Percentiles rank a stretch among this genome's conserved stretches.
phyloP scores from a whole-genome alignment of 2,888 invertebrate species.

The Pherbina coryleti region DNA sequence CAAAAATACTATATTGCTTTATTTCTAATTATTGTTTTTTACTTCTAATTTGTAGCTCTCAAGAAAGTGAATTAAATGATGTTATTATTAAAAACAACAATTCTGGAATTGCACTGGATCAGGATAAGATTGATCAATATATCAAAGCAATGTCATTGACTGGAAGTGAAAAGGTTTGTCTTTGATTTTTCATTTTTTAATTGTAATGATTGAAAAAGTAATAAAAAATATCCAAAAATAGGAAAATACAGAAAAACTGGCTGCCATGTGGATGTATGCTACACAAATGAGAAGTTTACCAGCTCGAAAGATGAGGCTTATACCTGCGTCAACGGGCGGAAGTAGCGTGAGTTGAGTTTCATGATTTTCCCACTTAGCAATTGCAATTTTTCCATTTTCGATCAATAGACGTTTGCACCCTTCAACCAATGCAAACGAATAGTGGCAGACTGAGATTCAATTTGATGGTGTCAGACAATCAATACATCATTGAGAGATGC shows the following conservation, averaged over 20 bases:
- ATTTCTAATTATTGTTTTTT: no score
- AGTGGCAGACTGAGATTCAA: neutral
- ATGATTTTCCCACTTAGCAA: neutral
- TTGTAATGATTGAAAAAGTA: neutral
- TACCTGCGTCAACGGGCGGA: constrained; percentile 62
- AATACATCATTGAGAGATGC: no score
- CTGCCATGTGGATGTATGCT: constrained; percentile 65
- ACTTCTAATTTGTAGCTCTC: constrained; percentile 40
- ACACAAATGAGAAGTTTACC: constrained; percentile 57
- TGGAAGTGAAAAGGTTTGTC: constrained; percentile 60
- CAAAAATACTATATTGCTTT: no score
- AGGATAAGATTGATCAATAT: constrained; percentile 66
- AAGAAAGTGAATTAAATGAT: constrained; percentile 54
- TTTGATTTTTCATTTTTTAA: neutral
- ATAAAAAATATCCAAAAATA: constrained; percentile 29
- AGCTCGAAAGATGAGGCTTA: constrained; percentile 59
- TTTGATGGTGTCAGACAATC: neutral
- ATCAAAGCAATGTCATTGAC: constrained; percentile 64
- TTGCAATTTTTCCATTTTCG: neutral
- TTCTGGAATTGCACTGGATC: constrained; percentile 58
- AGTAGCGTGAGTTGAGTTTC: constrained; percentile 52
- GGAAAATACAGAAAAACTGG: constrained; percentile 62
- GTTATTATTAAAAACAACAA: constrained; percentile 59
- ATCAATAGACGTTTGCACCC: neutral
- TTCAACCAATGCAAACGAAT: neutral